A percentile compares a stretch with the other conserved stretches of the same genome.
These are phyloP conservation scores for western clawed frog (Xenopus tropicalis) DNA, from an alignment of 2,113 vertebrate species.

Conservation along the genomic window DNA sequence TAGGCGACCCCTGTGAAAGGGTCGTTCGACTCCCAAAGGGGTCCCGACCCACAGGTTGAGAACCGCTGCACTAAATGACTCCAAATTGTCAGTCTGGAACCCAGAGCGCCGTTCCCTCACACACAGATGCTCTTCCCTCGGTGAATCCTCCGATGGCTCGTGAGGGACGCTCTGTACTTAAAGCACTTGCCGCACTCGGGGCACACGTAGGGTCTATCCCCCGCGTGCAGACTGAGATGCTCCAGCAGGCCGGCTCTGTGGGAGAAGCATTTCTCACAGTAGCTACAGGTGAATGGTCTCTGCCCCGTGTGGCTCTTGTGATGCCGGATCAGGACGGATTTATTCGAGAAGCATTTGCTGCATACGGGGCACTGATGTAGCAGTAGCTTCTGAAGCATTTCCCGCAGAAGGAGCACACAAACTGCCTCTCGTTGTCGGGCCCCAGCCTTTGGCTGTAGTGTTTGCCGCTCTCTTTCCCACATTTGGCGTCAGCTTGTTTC, in stretches of 20 bases:
- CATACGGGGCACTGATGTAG: constrained; percentile 64
- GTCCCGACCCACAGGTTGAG: too few relatives aligned
- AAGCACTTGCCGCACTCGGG: constrained; percentile 62
- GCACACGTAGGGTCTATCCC: constrained; percentile 61
- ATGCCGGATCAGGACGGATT: constrained; percentile 3
- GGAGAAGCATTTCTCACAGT: neutral
- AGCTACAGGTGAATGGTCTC: neutral
- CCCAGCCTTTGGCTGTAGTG: too few relatives aligned
- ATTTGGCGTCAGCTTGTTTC: too few relatives aligned
- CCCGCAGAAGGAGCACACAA: constrained; percentile 1
- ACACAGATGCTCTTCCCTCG: neutral
- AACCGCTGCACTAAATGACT: too few relatives aligned
- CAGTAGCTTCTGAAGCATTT: constrained; percentile 21
- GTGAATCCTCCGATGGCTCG: neutral
- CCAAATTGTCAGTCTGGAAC: too few relatives aligned
- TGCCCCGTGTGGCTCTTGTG: constrained; percentile 2
- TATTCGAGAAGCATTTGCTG: constrained; percentile 37
- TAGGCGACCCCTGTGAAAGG: too few relatives aligned
- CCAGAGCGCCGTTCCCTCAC: too few relatives aligned
- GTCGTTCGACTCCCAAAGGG: too few relatives aligned
- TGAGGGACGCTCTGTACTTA: constrained; percentile 49
- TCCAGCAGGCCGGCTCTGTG: neutral
- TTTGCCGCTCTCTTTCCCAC: too few relatives aligned
- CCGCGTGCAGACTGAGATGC: constrained; percentile 5
- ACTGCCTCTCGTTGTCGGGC: neutral